Percentiles rank a stretch among this genome's conserved stretches.
phyloP scores from a whole-genome alignment of 2,797 vertebrate species.

The Poecilia picta region DNA sequence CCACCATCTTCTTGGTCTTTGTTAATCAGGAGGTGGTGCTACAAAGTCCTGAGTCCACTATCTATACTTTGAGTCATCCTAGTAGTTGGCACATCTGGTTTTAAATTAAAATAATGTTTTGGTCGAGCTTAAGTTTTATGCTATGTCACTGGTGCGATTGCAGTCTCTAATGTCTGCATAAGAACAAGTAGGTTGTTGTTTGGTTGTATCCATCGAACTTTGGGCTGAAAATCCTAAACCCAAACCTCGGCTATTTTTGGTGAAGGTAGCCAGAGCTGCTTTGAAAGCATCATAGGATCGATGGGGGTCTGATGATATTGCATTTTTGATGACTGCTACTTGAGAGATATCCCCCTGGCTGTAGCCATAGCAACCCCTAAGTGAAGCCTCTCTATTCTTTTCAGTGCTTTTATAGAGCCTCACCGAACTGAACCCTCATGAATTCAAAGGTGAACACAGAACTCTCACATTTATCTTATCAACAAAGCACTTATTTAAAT shows the following conservation, averaged over 20 bases:
- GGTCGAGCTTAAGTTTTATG: not conserved
- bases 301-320: conserved; percentile 16
- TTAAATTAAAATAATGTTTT: not conserved
- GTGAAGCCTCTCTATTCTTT: conserved; percentile 13
- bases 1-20: not conserved
- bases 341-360: conserved; percentile 13
- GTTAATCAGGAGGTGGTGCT: not conserved
- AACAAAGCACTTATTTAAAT: not conserved
- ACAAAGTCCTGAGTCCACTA: too few relatives aligned
- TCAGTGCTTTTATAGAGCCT: conserved; percentile 4
- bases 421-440: conserved; percentile 13
- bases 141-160: not conserved
- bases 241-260: not conserved
- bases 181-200: not conserved
- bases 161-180: not conserved
- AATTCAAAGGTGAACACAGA: conserved; percentile 24
- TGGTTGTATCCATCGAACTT: not conserved
- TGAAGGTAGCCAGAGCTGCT: not conserved
- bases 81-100: not conserved
- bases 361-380: conserved; percentile 40
- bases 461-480: conserved; percentile 9
- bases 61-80: not conserved
- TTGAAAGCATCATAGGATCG: conserved; percentile 24
- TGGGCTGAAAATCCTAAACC: not conserved
- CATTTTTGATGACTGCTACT: conserved; percentile 21